Evolutionary conservation across 2,888 invertebrate species (phyloP).

Genomic region (Microplitis deprimator): DNA sequence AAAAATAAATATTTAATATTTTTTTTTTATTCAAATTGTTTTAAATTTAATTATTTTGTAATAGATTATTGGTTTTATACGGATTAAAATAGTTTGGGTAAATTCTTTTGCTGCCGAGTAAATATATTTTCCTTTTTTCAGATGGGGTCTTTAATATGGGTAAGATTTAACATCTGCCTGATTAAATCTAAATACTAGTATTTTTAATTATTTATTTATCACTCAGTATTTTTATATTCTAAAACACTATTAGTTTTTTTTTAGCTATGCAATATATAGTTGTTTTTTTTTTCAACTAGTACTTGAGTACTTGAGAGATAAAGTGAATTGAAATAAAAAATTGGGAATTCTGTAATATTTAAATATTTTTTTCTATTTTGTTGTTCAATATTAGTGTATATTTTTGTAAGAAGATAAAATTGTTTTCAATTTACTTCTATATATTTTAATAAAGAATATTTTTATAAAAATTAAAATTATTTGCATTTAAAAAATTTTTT

Average conservation of each 20-base stretch:
- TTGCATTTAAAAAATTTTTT: too few species aligned
- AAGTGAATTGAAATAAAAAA: too few species aligned
- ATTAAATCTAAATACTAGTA: neutral
- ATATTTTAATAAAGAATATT: neutral
- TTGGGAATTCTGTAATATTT: too few species aligned
- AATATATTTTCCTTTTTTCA: constrained; percentile 56
- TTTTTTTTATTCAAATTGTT: constrained; percentile 9
- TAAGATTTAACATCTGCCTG: constrained; percentile 54
- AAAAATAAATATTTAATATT: constrained; percentile 30
- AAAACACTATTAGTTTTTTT: neutral
- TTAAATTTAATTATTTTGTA: constrained; percentile 20
- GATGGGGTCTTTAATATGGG: constrained; percentile 70
- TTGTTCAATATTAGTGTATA: neutral
- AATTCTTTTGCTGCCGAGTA: constrained; percentile 34
- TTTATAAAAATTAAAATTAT: too few species aligned
- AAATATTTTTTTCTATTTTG: too few species aligned
- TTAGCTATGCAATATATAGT: neutral
- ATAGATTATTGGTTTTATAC: neutral
- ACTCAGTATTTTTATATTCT: neutral
- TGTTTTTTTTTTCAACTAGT: constrained; percentile 8
- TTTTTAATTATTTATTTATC: neutral
- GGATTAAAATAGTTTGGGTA: constrained; percentile 6
- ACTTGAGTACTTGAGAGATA: too few species aligned
- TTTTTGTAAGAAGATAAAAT: neutral
- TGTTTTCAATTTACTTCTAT: neutral